Conservation (phyloP, 2,797 vertebrate genomes). For the Synaphobranchus kaupii region DNA sequence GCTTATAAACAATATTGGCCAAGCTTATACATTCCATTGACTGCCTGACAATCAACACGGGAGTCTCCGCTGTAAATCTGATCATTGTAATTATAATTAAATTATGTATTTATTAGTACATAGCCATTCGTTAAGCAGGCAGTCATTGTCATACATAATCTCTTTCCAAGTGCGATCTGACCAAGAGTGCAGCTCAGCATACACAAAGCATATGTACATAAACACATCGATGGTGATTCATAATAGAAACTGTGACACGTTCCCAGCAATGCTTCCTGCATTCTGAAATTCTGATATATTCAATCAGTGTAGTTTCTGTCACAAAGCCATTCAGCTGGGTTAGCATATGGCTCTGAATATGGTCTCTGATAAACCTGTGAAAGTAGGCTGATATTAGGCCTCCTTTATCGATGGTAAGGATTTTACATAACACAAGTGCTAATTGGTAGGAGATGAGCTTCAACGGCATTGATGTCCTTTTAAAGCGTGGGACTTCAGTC, state of each 20-base stretch:
- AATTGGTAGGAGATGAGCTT: conserved; percentile 30
- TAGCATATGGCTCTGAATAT: not conserved
- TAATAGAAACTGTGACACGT: not conserved
- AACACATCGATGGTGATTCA: not conserved
- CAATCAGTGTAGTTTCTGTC: not conserved
- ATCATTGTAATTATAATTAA: too few species aligned
- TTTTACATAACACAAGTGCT: conserved; percentile 24
- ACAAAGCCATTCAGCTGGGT: not conserved
- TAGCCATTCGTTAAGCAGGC: too few species aligned
- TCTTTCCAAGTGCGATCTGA: too few species aligned
- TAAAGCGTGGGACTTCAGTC: conserved; percentile 23
- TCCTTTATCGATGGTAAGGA: conserved; percentile 24
- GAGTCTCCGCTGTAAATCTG: too few species aligned
- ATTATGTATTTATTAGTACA: too few species aligned
- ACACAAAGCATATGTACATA: not conserved
- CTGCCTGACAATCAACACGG: too few species aligned
- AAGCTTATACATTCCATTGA: too few species aligned
- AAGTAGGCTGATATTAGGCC: conserved; percentile 23
- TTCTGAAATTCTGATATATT: not conserved
- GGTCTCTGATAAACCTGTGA: conserved; percentile 19
- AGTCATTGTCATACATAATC: too few species aligned
- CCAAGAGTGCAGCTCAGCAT: too few species aligned
- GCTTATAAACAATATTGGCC: too few species aligned
- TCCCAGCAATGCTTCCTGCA: too few species aligned
- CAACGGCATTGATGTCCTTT: conserved; percentile 23